phyloP scores from a whole-genome alignment of 2,888 invertebrate genomes.

The Acanthosepion esculentum region DNA sequence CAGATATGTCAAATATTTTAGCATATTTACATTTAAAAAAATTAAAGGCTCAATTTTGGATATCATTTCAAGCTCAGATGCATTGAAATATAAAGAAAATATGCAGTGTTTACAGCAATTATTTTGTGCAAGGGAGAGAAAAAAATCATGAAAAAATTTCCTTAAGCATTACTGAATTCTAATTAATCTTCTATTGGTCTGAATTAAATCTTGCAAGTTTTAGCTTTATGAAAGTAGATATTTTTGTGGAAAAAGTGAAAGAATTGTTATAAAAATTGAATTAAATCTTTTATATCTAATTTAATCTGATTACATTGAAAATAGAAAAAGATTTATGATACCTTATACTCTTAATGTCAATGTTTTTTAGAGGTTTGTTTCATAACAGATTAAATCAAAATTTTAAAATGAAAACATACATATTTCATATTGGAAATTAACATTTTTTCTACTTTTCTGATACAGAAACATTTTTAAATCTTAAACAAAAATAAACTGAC shows the following conservation, averaged over 20 bases:
- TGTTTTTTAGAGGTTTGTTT: background rate
- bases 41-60: background rate
- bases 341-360: background rate
- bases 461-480: background rate
- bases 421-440: background rate
- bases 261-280: background rate
- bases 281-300: background rate
- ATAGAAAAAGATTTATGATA: background rate
- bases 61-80: background rate
- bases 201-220: background rate
- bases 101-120: background rate
- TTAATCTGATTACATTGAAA: background rate
- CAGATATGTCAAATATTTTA: background rate
- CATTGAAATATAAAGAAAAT: background rate
- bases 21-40: background rate
- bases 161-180: background rate
- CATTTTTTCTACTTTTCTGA: background rate
- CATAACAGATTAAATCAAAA: background rate
- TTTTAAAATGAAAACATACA: no score
- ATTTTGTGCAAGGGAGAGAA: background rate
- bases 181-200: background rate
- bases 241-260: background rate
- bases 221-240: background rate
- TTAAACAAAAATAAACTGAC: background rate
- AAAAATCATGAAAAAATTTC: background rate